Conservation (phyloP, 2,113 vertebrate genomes). For the Eleginops maclovinus region DNA sequence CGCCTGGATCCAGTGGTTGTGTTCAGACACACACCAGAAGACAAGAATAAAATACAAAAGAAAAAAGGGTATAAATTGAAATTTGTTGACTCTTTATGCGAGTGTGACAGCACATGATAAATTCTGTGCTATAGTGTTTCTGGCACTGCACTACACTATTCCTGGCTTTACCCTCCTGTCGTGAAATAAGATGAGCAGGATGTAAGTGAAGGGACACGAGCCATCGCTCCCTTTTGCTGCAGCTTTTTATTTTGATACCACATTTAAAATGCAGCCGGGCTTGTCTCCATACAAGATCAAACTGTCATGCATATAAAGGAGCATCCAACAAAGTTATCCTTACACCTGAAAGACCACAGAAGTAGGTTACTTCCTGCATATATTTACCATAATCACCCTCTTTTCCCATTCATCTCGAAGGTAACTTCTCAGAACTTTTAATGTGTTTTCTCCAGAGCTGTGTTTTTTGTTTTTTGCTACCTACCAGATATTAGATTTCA, state of each 20-base stretch:
- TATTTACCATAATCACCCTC: slow-evolving; percentile 72
- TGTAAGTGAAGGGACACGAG: slow-evolving; percentile 47
- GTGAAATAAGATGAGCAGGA: slow-evolving; percentile 48
- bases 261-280: slow-evolving; percentile 62
- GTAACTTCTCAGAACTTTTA: slow-evolving; percentile 64
- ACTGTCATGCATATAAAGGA: slow-evolving; percentile 41
- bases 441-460: slow-evolving; percentile 49
- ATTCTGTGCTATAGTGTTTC: slow-evolving; percentile 31
- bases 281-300: slow-evolving; percentile 44
- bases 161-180: slow-evolving; percentile 51
- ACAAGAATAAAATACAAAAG: slow-evolving; percentile 29
- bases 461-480: slow-evolving; percentile 34
- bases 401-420: slow-evolving; percentile 54
- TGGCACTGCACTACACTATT: slow-evolving; percentile 42
- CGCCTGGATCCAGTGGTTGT: slow-evolving; percentile 1
- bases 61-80: slow-evolving; percentile 36
- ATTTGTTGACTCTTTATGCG: slow-evolving; percentile 31
- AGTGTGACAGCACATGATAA: slow-evolving; percentile 39
- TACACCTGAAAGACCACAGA: slow-evolving; percentile 70
- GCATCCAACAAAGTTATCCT: slow-evolving; percentile 57
- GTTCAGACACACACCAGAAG: slow-evolving; percentile 20
- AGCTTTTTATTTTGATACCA: slow-evolving; percentile 49
- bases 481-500: slow-evolving; percentile 45
- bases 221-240: slow-evolving; percentile 37
- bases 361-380: slow-evolving; percentile 80